phyloP scores from a whole-genome alignment of 92 coral and sea anemone species.

The Desmophyllum pertusum region DNA sequence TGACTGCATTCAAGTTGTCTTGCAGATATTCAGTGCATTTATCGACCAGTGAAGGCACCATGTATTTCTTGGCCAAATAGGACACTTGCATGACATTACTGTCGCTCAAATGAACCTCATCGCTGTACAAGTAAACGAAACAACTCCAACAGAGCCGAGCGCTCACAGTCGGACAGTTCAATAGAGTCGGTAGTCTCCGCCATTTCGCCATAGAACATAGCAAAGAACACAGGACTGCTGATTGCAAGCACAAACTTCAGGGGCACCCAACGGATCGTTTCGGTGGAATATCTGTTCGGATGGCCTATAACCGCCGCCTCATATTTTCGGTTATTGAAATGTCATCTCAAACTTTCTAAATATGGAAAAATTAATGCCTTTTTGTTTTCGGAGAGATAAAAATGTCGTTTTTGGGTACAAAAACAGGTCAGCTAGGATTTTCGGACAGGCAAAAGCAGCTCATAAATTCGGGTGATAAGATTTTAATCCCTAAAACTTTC shows the following conservation, averaged over 20 bases:
- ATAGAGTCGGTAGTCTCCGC: slow-evolving; percentile 59
- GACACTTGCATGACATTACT: slow-evolving; percentile 61
- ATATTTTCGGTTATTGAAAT: too few species aligned
- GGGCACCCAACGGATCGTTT: too few species aligned
- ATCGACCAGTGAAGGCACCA: slow-evolving; percentile 62
- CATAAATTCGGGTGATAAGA: too few species aligned
- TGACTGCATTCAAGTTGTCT: slow-evolving; percentile 17
- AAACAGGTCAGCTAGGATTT: too few species aligned
- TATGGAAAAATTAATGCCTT: too few species aligned
- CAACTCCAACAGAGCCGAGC: slow-evolving; percentile 56
- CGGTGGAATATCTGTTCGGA: too few species aligned
- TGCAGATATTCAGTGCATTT: slow-evolving; percentile 48
- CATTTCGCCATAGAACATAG: slow-evolving; percentile 77
- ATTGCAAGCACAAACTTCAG: slow-evolving; percentile 31
- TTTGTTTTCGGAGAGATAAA: too few species aligned
- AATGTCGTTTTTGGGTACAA: too few species aligned
- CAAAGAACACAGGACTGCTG: slow-evolving; percentile 70
- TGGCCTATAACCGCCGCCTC: too few species aligned
- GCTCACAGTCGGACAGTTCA: slow-evolving; percentile 64
- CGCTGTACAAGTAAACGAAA: slow-evolving; percentile 65
- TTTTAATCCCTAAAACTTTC: too few species aligned
- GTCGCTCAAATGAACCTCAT: slow-evolving; percentile 57
- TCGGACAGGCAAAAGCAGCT: too few species aligned
- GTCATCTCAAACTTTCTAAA: too few species aligned
- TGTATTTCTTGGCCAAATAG: slow-evolving; percentile 76